Base-by-base conservation (phyloP, 2,797 vertebrate genomes). In the Chaetodon trifasciatus region DNA sequence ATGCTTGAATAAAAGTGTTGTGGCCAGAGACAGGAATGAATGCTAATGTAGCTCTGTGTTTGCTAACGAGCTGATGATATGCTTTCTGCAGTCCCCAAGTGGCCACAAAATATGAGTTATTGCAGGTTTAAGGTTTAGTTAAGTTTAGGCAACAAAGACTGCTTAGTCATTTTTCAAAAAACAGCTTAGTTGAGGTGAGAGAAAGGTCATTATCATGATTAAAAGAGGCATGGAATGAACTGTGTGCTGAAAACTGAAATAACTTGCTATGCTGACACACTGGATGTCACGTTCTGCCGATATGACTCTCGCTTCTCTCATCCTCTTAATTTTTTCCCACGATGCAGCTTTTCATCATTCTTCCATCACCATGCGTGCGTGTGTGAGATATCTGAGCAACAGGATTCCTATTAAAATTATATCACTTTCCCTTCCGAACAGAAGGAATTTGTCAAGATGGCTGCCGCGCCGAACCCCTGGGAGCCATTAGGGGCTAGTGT, bases 401-500 rank as follows among this genome's bases (percentile, higher is more conserved):
- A 53, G 32, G 67, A 65, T 67, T 64, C 78, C 44, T 52, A 79
- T 86, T 84, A 83, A 88, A 85, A 77, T 49, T 58, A 28, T 76
- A 70, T 76, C 64, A 65, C 82, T 90, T 76, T 86, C 55, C 40
- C 61, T 64, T 42, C 23, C 2, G 50, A 24, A 73, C 70, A 72
- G 63, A 86, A 82, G 40, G 65, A 76, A 81, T 86, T 90, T 76
- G 86, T 85, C 76, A 89, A 87, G 82, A 91, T 82, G 61, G 84
- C 83, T 53, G 81, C 81, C 35, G 47, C 70, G 53, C 74, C 49
- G 6, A 84, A 79, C 86, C 79, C 84, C 24, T 6, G 83, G 85
- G 89, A 89, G 82, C 79, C 86, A 88, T 90, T 88, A 86, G 78
- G 76, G 83, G 58, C 74, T 76, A 77, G 87, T 86, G 90, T 83